phyloP scores from a whole-genome alignment of 1,140 invertebrate species.

The Drosophila seguyi region DNA sequence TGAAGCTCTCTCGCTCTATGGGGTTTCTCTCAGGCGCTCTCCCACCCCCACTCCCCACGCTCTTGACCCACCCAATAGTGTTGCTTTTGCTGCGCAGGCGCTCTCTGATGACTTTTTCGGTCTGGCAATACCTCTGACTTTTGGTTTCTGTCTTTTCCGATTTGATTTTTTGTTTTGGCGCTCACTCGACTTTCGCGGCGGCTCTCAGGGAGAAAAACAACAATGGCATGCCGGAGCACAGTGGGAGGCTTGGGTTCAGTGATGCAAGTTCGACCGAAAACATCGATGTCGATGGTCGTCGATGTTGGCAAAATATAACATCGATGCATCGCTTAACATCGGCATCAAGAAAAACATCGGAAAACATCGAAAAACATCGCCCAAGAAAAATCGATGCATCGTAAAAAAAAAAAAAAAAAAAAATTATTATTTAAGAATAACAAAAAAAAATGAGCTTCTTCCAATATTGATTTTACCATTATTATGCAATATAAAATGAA shows the following conservation, averaged over 20 bases:
- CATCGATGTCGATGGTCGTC: no score
- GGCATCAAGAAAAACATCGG: no score
- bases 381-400: no score
- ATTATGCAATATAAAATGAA: no score
- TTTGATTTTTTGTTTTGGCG: constrained; percentile 42
- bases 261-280: no score
- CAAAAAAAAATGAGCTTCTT: no score
- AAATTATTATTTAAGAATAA: no score
- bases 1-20: constrained; percentile 37
- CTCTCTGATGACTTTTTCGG: constrained; percentile 37
- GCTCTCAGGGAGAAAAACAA: constrained; percentile 41
- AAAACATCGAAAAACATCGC: no score
- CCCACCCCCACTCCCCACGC: constrained; percentile 28
- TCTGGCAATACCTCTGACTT: constrained; percentile 54
- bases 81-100: constrained; percentile 63
- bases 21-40: constrained; percentile 9
- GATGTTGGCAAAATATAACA: no score
- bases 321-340: no score
- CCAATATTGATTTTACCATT: no score
- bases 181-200: constrained; percentile 74
- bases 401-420: no score
- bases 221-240: constrained; percentile 47
- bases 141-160: constrained; percentile 32
- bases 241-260: constrained; percentile 23
- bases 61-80: constrained; percentile 42